Conservation (phyloP, 2,113 vertebrate species). For the Eublepharis macularius region DNA sequence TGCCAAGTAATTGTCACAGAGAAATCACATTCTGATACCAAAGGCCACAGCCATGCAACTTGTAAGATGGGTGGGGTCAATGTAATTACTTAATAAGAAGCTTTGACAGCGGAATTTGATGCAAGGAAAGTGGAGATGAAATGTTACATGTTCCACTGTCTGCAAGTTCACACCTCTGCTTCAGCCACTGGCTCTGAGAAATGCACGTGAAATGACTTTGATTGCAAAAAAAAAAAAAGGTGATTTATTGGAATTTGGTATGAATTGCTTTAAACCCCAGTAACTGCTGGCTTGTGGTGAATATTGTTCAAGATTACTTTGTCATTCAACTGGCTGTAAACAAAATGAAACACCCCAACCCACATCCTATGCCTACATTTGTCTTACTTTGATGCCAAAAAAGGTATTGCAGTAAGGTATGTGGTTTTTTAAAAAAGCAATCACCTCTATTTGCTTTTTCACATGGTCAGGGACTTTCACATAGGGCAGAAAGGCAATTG, state of each 20-base stretch:
- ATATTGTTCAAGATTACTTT: conserved; percentile 8
- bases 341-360: not conserved
- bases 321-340: conserved; percentile 7
- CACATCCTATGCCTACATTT: not conserved
- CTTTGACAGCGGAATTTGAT: not conserved
- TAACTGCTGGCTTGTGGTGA: conserved; percentile 2
- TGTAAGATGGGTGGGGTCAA: not conserved
- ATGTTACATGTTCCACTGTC: not conserved
- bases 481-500: not conserved
- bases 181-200: not conserved
- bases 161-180: not conserved
- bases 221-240: not conserved
- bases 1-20: not conserved
- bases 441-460: not conserved
- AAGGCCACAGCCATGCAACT: not conserved
- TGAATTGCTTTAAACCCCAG: not conserved
- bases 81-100: too few relatives aligned
- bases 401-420: conserved; percentile 22
- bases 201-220: not conserved
- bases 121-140: not conserved
- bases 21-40: not conserved
- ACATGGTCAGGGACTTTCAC: rapidly evolving
- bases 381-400: not conserved
- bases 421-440: conserved; percentile 23
- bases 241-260: not conserved